Conservation (phyloP, 2,888 invertebrate species). For the Ectobius pallidus region DNA sequence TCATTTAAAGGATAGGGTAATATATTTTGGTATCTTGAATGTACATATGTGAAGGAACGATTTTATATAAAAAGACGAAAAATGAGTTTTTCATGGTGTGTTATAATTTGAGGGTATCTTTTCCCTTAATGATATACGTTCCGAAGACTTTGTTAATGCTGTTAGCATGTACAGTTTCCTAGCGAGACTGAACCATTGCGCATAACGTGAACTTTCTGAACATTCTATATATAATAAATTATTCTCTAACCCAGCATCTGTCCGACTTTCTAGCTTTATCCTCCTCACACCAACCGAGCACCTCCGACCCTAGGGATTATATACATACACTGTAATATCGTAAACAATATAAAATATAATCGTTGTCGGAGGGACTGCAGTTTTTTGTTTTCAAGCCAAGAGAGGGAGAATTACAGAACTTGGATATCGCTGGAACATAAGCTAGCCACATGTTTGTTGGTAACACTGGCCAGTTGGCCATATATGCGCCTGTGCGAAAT, state of each 20-base stretch:
- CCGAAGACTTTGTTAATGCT: no score
- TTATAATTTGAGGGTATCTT: no score
- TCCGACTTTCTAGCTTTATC: neutral
- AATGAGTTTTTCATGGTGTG: no score
- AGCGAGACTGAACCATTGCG: neutral
- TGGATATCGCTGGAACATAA: neutral
- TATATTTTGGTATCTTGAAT: no score
- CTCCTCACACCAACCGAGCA: no score
- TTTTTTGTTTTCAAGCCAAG: neutral
- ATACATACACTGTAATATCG: constrained; percentile 1
- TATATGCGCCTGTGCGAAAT: constrained; percentile 19
- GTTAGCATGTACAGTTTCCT: no score
- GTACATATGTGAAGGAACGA: no score
- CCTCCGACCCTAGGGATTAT: neutral
- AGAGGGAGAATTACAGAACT: neutral
- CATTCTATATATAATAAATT: neutral
- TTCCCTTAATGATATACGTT: no score
- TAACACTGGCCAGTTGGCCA: no score
- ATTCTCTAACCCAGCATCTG: neutral
- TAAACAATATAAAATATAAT: constrained; percentile 26
- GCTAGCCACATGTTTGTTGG: constrained; percentile 5
- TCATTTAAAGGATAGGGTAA: no score
- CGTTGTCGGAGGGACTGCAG: neutral
- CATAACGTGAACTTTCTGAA: neutral
- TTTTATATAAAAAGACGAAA: no score